Percentiles rank a stretch among this genome's conserved stretches.
Evolutionary conservation across 1,140 invertebrate genomes (phyloP).

Genomic region (Ganaspis sp.): DNA sequence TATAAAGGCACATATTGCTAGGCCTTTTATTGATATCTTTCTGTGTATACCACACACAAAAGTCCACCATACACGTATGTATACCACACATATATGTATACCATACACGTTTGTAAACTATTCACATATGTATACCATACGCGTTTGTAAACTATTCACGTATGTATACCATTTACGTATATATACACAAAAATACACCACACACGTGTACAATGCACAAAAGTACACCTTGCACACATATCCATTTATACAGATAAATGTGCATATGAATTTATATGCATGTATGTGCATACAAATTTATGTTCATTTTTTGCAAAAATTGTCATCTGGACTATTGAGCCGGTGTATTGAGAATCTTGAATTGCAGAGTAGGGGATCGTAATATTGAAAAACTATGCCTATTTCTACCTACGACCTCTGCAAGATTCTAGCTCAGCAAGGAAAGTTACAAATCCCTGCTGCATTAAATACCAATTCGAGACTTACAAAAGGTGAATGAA

Average conservation of each 20-base stretch:
- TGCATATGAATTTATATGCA: too few species aligned
- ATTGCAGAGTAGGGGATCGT: too few species aligned
- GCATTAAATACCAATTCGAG: slow-evolving; percentile 45
- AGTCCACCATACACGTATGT: too few species aligned
- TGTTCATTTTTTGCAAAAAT: slow-evolving; percentile 45
- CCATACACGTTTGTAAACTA: not conserved
- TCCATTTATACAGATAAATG: slow-evolving; percentile 38
- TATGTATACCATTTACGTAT: too few species aligned
- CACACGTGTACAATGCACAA: too few species aligned
- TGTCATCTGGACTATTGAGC: slow-evolving; percentile 14
- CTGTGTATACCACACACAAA: too few species aligned
- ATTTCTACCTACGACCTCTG: not conserved
- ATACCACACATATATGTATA: slow-evolving; percentile 42
- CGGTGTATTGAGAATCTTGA: too few species aligned
- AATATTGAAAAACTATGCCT: not conserved
- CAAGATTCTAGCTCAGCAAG: not conserved
- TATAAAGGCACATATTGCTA: too few species aligned
- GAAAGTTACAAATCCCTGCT: slow-evolving; percentile 40
- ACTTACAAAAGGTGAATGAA: slow-evolving; percentile 8
- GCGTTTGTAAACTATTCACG: too few species aligned
- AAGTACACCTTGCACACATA: slow-evolving; percentile 24
- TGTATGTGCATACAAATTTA: too few species aligned
- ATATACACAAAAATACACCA: too few species aligned
- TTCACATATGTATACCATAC: not conserved
- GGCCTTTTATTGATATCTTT: too few species aligned